Evolutionary conservation across 2,888 invertebrate species (phyloP).

Genomic region (Heliconius erato): DNA sequence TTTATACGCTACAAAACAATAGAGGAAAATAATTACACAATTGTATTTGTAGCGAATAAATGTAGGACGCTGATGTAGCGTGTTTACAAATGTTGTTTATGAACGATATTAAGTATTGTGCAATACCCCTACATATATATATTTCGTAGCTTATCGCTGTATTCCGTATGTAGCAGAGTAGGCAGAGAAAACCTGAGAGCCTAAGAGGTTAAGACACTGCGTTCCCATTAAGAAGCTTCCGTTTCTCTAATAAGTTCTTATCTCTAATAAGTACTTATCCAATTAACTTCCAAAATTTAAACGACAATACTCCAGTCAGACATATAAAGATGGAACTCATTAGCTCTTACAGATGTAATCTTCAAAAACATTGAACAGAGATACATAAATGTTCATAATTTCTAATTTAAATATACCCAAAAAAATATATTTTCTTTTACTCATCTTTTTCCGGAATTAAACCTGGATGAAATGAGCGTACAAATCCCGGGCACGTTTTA

Average conservation of each 20-base stretch:
- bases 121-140: no score
- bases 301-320: no score
- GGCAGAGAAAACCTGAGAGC: neutral
- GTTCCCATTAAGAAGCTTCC: neutral
- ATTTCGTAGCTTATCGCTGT: neutral
- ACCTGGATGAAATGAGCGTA: slow-evolving; percentile 12
- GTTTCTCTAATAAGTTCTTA: no score
- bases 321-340: no score
- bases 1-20: no score
- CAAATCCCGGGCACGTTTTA: slow-evolving; percentile 13
- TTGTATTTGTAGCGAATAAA: no score
- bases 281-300: no score
- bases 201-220: neutral
- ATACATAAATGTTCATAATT: slow-evolving; percentile 5
- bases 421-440: neutral
- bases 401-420: neutral
- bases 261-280: no score
- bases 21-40: no score
- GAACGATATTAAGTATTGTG: no score
- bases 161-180: neutral
- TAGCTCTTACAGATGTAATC: neutral
- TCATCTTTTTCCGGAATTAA: slow-evolving; percentile 12
- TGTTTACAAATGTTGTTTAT: no score
- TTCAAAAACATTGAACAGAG: neutral
- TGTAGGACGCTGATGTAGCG: no score